phyloP scores from a whole-genome alignment of 2,888 invertebrate species.

The Tetranychus piercei region DNA sequence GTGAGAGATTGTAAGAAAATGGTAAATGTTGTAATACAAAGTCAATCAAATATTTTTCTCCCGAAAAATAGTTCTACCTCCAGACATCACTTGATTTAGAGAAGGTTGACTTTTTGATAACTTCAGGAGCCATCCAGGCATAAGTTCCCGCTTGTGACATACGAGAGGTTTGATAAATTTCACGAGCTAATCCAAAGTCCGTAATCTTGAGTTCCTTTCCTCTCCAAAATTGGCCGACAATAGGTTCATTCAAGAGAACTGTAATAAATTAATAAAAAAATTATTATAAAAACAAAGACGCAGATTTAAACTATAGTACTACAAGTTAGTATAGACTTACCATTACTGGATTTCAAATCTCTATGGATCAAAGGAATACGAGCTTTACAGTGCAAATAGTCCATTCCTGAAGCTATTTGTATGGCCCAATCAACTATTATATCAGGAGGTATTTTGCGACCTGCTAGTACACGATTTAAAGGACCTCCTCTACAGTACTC shows the following conservation, averaged over 20 bases:
- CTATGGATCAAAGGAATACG: constrained; percentile 87
- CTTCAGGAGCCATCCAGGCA: constrained; percentile 98
- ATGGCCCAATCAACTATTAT: constrained; percentile 92
- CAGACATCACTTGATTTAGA: constrained; percentile 90
- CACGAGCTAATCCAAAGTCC: constrained; percentile 84
- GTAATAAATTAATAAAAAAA: constrained; percentile 17
- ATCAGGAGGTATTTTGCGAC: constrained; percentile 72
- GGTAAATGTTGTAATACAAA: background rate
- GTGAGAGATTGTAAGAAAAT: constrained; percentile 27
- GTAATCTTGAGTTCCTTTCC: constrained; percentile 91
- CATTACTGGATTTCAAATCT: constrained; percentile 94
- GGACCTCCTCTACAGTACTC: constrained; percentile 88
- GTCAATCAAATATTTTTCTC: background rate
- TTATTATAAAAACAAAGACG: background rate
- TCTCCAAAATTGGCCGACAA: constrained; percentile 27
- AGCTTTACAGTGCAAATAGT: constrained; percentile 81
- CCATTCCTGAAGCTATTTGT: constrained; percentile 90
- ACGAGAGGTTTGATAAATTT: constrained; percentile 83
- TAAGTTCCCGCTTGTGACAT: constrained; percentile 89
- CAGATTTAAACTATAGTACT: background rate
- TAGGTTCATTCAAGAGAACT: constrained; percentile 35
- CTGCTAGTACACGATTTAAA: constrained; percentile 56
- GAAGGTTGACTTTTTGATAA: constrained; percentile 69
- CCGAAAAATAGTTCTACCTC: constrained; percentile 43
- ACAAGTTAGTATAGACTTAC: too few species aligned